phyloP scores from a whole-genome alignment of 92 coral and sea anemone species.

The Porites divaricata region DNA sequence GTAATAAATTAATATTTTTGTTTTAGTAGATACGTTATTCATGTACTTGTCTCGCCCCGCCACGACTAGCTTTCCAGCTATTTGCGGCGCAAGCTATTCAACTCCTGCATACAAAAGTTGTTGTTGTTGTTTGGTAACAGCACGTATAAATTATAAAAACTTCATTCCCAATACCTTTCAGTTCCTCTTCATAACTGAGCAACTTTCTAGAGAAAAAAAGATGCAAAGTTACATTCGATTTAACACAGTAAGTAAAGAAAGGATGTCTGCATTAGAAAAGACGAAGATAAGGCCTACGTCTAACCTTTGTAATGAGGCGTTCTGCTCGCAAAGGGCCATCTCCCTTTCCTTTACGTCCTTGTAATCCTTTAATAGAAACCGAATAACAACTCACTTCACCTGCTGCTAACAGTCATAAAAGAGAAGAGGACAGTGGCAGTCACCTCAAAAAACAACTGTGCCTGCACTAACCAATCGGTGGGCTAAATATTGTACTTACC shows the following conservation, averaged over 20 bases:
- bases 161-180: constrained; percentile 7
- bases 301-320: constrained; percentile 59
- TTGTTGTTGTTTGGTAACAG: too few relatives aligned
- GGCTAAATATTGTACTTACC: too few relatives aligned
- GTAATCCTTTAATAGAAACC: constrained; percentile 42
- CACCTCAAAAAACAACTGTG: not conserved
- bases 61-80: not conserved
- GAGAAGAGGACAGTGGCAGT: too few relatives aligned
- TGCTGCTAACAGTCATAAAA: not conserved
- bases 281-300: not conserved
- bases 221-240: not conserved
- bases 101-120: too few relatives aligned
- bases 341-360: constrained; percentile 62
- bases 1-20: too few relatives aligned
- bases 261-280: not conserved
- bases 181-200: constrained; percentile 19
- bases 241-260: not conserved
- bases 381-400: not conserved
- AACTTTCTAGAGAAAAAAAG: constrained; percentile 13
- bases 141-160: too few relatives aligned
- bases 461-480: not conserved
- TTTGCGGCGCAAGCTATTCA: too few relatives aligned
- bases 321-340: constrained; percentile 53
- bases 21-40: too few relatives aligned
- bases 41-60: too few relatives aligned